These are phyloP conservation scores for Rhingia rostrata DNA, from an alignment of 2,888 invertebrate species.

Conservation along the genomic window DNA sequence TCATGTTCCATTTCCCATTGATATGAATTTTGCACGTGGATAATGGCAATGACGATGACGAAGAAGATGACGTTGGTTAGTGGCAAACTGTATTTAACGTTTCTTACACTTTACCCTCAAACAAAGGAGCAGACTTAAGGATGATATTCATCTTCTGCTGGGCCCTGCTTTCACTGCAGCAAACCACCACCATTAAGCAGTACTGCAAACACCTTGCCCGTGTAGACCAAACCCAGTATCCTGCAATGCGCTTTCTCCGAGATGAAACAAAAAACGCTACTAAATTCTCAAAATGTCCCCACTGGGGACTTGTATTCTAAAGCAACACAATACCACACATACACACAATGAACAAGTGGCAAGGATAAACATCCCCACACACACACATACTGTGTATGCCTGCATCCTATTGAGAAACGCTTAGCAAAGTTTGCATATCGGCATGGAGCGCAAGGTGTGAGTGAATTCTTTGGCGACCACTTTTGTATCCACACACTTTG, in stretches of 20 bases:
- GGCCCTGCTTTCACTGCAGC: slow-evolving; percentile 35
- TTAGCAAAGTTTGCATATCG: slow-evolving; percentile 69
- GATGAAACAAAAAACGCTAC: slow-evolving; percentile 13
- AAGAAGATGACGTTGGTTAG: slow-evolving; percentile 18
- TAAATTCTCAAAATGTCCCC: slow-evolving; percentile 41
- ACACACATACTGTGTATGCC: slow-evolving; percentile 23
- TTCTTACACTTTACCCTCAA: slow-evolving; percentile 11
- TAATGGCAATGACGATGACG: slow-evolving; percentile 5
- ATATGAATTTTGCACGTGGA: slow-evolving; percentile 4
- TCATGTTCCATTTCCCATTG: neutral
- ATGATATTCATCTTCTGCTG: slow-evolving; percentile 60
- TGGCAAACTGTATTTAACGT: slow-evolving; percentile 10
- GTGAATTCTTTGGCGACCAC: slow-evolving; percentile 10
- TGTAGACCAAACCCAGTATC: slow-evolving; percentile 29
- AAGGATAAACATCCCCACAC: slow-evolving; percentile 53
- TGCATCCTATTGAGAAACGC: slow-evolving; percentile 70
- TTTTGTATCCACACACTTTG: slow-evolving; percentile 21
- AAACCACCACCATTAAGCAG: slow-evolving; percentile 12
- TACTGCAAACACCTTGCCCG: slow-evolving; percentile 55
- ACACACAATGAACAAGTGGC: slow-evolving; percentile 54
- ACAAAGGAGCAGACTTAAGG: slow-evolving; percentile 50
- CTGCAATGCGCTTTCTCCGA: slow-evolving; percentile 67
- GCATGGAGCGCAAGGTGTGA: slow-evolving; percentile 7
- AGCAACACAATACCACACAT: slow-evolving; percentile 18
- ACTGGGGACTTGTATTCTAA: slow-evolving; percentile 14